A percentile compares a stretch with the other conserved stretches of the same genome.
Conservation (phyloP, 2,113 vertebrate species). For the Azemiops feae region DNA sequence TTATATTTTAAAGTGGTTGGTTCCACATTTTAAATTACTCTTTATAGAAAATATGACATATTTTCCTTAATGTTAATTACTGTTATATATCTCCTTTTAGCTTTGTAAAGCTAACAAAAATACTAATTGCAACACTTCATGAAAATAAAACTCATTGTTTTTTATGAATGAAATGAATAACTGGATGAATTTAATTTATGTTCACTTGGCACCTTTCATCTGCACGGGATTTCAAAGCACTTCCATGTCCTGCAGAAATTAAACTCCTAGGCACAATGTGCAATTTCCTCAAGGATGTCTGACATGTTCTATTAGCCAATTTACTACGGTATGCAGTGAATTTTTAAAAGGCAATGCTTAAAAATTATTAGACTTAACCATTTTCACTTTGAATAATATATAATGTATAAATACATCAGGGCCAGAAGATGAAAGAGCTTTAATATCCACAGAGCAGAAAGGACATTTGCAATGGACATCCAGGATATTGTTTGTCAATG, state of each 20-base stretch:
- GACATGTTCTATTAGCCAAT: constrained; percentile 32
- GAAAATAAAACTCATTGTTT: constrained; percentile 29
- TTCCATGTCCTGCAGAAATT: constrained; percentile 27
- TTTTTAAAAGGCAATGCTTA: constrained; percentile 1
- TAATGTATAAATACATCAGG: constrained; percentile 19
- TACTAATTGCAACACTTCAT: constrained; percentile 35
- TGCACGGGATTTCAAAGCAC: constrained; percentile 60
- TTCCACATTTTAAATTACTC: background rate
- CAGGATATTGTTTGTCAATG: constrained; percentile 44
- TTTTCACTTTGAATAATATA: constrained; percentile 13
- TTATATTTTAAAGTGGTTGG: background rate
- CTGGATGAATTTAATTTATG: constrained; percentile 29
- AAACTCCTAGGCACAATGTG: background rate
- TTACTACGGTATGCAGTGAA: background rate
- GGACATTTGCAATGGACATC: constrained; percentile 51
- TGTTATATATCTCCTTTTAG: constrained; percentile 62
- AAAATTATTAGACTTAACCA: constrained; percentile 22
- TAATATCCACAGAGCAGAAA: constrained; percentile 66
- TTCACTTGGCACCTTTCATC: constrained; percentile 51
- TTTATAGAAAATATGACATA: constrained; percentile 10
- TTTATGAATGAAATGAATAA: constrained; percentile 29
- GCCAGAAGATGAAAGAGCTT: constrained; percentile 42
- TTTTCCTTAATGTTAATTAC: constrained; percentile 31
- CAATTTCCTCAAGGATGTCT: constrained; percentile 23
- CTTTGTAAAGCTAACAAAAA: constrained; percentile 23